These are phyloP conservation scores for Amiota minor DNA, from an alignment of 2,888 invertebrate genomes.

Conservation along the genomic window DNA sequence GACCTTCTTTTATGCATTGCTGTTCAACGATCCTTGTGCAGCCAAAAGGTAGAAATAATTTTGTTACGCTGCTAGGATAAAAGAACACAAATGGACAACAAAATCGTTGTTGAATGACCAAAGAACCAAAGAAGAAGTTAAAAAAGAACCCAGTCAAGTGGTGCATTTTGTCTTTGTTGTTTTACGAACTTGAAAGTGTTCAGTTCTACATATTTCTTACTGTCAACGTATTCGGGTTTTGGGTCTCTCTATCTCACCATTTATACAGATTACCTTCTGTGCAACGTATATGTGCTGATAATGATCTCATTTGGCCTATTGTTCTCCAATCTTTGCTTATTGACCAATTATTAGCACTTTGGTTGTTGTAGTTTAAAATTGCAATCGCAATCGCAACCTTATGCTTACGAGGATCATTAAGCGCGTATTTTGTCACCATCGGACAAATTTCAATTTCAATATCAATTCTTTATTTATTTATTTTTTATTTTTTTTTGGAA, in stretches of 20 bases:
- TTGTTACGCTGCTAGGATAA: conserved; percentile 60
- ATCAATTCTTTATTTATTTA: too few species aligned
- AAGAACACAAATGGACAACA: too few species aligned
- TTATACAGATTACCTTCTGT: background rate
- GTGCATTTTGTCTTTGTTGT: too few species aligned
- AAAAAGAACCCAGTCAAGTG: background rate
- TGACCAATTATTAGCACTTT: conserved; percentile 64
- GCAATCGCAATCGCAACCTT: conserved; percentile 51
- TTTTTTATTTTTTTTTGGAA: too few species aligned
- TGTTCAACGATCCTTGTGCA: background rate
- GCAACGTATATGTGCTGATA: conserved; percentile 51
- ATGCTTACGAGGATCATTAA: conserved; percentile 57
- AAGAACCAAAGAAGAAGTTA: background rate
- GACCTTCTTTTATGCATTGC: too few species aligned
- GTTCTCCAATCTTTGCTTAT: conserved; percentile 48
- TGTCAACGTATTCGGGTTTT: conserved; percentile 41
- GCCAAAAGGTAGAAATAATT: conserved; percentile 59
- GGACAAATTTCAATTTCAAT: conserved; percentile 56
- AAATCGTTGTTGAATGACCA: conserved; percentile 13
- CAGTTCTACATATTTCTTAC: too few species aligned
- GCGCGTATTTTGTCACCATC: conserved; percentile 61
- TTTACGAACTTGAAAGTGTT: background rate
- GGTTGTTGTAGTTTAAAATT: too few species aligned
- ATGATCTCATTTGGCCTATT: conserved; percentile 58
- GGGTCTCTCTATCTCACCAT: conserved; percentile 28